phyloP scores from a whole-genome alignment of 2,113 vertebrate species.

The Phasianus colchicus region DNA sequence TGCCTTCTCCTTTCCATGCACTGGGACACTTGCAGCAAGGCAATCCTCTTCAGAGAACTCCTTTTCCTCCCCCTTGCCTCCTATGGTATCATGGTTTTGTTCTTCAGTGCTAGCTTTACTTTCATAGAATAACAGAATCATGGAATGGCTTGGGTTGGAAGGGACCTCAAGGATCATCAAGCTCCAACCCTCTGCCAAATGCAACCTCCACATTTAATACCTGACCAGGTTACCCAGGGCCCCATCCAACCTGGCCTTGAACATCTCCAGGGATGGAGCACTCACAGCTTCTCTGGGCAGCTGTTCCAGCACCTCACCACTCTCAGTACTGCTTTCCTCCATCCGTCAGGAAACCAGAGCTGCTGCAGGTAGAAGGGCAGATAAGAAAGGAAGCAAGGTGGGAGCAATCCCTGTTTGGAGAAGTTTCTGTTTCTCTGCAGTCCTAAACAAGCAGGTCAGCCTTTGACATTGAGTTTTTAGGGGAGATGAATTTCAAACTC shows the following conservation, averaged over 20 bases:
- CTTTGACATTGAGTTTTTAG: not conserved
- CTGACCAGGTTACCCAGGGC: too few relatives aligned
- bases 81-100: rapidly evolving
- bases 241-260: too few relatives aligned
- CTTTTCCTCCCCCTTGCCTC: not conserved
- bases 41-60: not conserved
- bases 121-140: too few relatives aligned
- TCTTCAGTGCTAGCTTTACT: not conserved
- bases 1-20: rapidly evolving
- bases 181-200: too few relatives aligned
- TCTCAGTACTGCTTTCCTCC: not conserved
- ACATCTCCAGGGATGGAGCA: too few relatives aligned
- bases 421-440: not conserved
- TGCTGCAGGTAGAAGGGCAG: not conserved
- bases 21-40: not conserved
- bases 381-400: not conserved
- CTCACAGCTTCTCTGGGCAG: too few relatives aligned
- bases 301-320: too few relatives aligned
- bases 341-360: not conserved
- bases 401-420: not conserved
- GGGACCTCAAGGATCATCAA: too few relatives aligned
- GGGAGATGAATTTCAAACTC: not conserved
- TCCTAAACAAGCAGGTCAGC: not conserved
- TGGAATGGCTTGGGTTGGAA: too few relatives aligned
- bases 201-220: too few relatives aligned